A percentile compares a stretch with the other conserved stretches of the same genome.
These are phyloP conservation scores for Thymelicus lineola DNA, from an alignment of 2,888 invertebrate species.

Conservation along the genomic window DNA sequence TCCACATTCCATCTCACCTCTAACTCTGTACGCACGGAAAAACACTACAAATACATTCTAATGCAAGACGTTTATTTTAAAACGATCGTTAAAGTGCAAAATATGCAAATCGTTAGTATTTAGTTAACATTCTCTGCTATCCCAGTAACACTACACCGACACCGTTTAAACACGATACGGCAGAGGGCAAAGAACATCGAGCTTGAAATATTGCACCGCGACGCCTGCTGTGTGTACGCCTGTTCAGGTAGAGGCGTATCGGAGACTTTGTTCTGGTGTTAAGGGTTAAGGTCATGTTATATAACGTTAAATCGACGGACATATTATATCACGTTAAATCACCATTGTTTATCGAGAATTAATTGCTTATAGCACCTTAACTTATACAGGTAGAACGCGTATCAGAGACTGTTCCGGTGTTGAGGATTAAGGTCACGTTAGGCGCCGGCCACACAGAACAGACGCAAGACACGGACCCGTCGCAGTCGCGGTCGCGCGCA, in stretches of 20 bases:
- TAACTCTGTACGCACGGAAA: background rate
- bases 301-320: background rate
- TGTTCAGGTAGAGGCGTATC: slow-evolving; percentile 25
- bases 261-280: slow-evolving; percentile 9
- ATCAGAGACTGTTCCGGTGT: slow-evolving; percentile 11
- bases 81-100: slow-evolving; percentile 4
- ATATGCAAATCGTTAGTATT: slow-evolving; percentile 17
- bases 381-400: slow-evolving; percentile 7
- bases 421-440: background rate
- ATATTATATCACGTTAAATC: background rate
- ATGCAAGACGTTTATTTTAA: background rate
- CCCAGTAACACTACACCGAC: slow-evolving; percentile 26
- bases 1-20: background rate
- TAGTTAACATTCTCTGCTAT: slow-evolving; percentile 9
- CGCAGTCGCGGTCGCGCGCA: too few relatives aligned
- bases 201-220: slow-evolving; percentile 59
- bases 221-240: slow-evolving; percentile 51
- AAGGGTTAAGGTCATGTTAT: background rate
- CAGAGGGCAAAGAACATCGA: slow-evolving; percentile 55
- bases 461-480: too few relatives aligned
- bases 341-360: background rate
- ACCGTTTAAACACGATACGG: slow-evolving; percentile 55
- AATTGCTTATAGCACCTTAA: too few relatives aligned
- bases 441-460: too few relatives aligned
- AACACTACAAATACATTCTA: background rate